These are phyloP conservation scores for Tanytarsus gracilentus DNA, from an alignment of 2,888 invertebrate genomes.

Conservation along the genomic window DNA sequence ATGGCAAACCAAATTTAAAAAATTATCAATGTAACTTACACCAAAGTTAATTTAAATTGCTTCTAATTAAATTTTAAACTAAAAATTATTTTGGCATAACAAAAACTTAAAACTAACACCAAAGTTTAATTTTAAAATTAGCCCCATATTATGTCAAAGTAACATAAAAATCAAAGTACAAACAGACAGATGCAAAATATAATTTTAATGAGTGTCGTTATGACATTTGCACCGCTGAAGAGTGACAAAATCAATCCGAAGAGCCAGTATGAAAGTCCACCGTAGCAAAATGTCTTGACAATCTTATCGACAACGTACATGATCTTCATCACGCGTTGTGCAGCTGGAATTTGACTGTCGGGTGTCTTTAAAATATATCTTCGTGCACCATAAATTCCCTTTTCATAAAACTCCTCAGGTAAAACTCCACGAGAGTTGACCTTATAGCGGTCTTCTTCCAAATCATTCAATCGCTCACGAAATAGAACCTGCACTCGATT, in stretches of 20 bases:
- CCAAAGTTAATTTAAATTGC: too few species aligned
- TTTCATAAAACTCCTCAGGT: slow-evolving; percentile 72
- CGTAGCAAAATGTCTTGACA: slow-evolving; percentile 58
- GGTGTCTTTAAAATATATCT: slow-evolving; percentile 72
- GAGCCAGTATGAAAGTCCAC: slow-evolving; percentile 47
- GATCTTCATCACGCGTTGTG: slow-evolving; percentile 65
- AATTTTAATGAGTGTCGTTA: not conserved
- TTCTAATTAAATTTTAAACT: too few species aligned
- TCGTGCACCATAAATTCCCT: slow-evolving; percentile 71
- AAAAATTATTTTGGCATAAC: too few species aligned
- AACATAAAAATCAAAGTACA: not conserved
- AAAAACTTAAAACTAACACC: too few species aligned
- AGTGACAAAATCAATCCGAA: not conserved
- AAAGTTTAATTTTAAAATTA: too few species aligned
- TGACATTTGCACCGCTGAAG: not conserved
- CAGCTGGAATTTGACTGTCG: slow-evolving; percentile 70
- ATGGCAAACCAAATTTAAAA: too few species aligned
- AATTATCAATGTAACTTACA: too few species aligned
- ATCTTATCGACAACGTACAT: slow-evolving; percentile 80
- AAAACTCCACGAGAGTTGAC: slow-evolving; percentile 59
- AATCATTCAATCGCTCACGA: slow-evolving; percentile 52
- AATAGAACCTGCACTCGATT: slow-evolving; percentile 55
- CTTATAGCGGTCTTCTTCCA: slow-evolving; percentile 57
- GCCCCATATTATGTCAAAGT: too few species aligned
- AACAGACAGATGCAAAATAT: not conserved